phyloP scores from a whole-genome alignment of 1,140 invertebrate genomes.

The Drosophila bocqueti region DNA sequence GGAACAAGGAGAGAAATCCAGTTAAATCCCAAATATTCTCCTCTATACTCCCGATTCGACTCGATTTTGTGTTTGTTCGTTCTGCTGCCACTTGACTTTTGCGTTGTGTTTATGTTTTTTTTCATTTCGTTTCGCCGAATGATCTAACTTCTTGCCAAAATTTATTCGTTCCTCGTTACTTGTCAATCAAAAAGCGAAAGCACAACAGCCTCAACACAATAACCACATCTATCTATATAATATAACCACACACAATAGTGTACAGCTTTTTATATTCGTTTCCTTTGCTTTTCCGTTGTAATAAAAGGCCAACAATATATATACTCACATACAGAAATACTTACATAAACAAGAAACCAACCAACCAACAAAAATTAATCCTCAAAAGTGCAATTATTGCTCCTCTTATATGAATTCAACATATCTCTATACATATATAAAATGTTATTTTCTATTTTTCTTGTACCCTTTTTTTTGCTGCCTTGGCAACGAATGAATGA shows the following conservation, averaged over 20 bases:
- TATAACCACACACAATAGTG: conserved; percentile 23
- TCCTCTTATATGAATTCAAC: conserved; percentile 46
- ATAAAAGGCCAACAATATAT: conserved; percentile 18
- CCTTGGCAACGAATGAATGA: conserved; percentile 81
- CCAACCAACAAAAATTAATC: conserved; percentile 16
- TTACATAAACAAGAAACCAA: conserved; percentile 44
- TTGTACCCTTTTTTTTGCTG: conserved; percentile 78
- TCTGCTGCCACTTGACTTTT: conserved; percentile 44
- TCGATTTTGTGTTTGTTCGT: conserved; percentile 40
- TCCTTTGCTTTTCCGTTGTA: conserved; percentile 39
- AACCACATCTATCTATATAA: conserved; percentile 22
- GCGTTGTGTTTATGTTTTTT: conserved; percentile 27
- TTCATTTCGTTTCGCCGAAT: conserved; percentile 31
- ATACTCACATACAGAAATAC: conserved; percentile 48
- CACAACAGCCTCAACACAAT: conserved; percentile 38
- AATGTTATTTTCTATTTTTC: conserved; percentile 79
- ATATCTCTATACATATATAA: conserved; percentile 61
- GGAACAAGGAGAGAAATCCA: background rate
- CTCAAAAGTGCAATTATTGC: conserved; percentile 40
- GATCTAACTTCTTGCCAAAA: conserved; percentile 35
- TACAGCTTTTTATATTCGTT: conserved; percentile 41
- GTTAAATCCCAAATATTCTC: background rate
- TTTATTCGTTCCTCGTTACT: conserved; percentile 24
- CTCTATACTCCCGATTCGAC: conserved; percentile 9
- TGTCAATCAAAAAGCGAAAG: conserved; percentile 47